Conservation (phyloP, 1,140 invertebrate genomes). For the Lamellibrachia luymesi region DNA sequence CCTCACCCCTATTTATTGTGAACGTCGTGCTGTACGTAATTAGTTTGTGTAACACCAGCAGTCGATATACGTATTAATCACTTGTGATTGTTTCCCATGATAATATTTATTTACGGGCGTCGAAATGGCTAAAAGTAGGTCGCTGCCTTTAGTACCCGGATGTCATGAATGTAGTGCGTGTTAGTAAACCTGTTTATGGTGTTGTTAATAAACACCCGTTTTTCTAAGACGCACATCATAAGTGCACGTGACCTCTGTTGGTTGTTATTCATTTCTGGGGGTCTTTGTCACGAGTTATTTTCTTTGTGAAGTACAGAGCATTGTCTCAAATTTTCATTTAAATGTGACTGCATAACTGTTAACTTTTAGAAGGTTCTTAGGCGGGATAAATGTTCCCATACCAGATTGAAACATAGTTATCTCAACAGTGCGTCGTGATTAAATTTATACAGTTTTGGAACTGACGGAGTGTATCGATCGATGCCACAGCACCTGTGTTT, state of each 20-base stretch:
- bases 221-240: neutral
- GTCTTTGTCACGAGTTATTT: no score
- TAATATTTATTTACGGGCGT: neutral
- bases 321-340: no score
- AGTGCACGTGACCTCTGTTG: neutral
- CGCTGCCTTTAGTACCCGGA: neutral
- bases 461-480: no score
- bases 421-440: no score
- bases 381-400: no score
- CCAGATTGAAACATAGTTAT: no score
- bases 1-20: neutral
- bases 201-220: neutral
- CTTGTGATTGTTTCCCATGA: neutral
- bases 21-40: neutral
- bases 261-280: neutral
- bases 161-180: neutral
- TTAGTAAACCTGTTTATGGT: neutral
- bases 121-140: neutral
- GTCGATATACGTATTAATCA: neutral
- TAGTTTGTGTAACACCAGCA: no score
- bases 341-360: no score
- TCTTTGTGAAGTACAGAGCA: no score
- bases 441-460: no score
- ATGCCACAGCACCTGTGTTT: no score
- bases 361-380: no score